Evolutionary conservation across 2,888 invertebrate genomes (phyloP).

Genomic region (Nowickia ferox): DNA sequence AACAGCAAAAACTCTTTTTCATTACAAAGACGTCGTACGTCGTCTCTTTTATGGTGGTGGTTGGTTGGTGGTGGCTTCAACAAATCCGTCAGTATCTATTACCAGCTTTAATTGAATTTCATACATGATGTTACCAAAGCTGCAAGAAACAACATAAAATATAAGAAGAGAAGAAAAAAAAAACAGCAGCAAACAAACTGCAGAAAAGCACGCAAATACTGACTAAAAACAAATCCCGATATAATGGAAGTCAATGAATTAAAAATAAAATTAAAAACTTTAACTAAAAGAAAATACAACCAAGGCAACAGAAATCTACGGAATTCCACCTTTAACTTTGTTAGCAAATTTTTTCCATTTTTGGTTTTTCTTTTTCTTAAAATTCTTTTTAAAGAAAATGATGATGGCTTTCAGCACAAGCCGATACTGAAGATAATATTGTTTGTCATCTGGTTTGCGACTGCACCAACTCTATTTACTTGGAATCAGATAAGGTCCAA

Average conservation of each 20-base stretch:
- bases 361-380: background rate
- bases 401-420: background rate
- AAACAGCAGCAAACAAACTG: conserved; percentile 26
- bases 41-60: conserved; percentile 61
- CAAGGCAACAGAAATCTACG: conserved; percentile 24
- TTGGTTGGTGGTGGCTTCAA: conserved; percentile 55
- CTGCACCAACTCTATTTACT: no score
- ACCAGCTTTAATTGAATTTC: conserved; percentile 73
- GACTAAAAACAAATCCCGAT: conserved; percentile 50
- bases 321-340: conserved; percentile 53
- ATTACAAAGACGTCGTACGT: conserved; percentile 2
- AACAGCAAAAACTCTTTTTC: conserved; percentile 25
- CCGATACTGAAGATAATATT: background rate
- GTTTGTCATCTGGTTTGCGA: background rate
- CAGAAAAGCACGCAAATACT: conserved; percentile 35
- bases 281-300: conserved; percentile 13
- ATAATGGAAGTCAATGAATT: conserved; percentile 45
- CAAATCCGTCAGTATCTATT: conserved; percentile 73
- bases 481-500: no score
- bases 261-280: no score
- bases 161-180: conserved; percentile 1
- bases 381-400: conserved; percentile 16
- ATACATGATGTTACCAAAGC: conserved; percentile 54
- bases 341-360: conserved; percentile 20
- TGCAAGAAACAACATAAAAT: background rate